Conservation (phyloP, 2,113 vertebrate genomes). For the Scytalopus superciliaris region DNA sequence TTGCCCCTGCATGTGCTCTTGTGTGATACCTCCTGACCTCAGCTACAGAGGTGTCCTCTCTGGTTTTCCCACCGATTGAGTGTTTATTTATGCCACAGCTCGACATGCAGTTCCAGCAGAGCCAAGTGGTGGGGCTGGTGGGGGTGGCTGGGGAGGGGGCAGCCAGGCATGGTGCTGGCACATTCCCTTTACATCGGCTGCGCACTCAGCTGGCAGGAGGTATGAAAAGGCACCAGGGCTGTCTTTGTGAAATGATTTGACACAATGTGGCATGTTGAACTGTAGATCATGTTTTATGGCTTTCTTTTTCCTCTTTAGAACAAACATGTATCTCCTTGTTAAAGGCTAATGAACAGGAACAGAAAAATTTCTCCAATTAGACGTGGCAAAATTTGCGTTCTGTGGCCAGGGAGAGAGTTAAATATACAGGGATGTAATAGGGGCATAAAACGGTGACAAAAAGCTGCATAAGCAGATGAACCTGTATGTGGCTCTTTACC, state of each 20-base stretch:
- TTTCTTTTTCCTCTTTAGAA: neutral
- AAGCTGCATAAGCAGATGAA: neutral
- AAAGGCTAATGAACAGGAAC: neutral
- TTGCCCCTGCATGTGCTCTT: neutral
- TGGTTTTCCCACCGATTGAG: accelerated
- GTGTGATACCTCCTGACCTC: neutral
- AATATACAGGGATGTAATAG: neutral
- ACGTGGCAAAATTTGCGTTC: neutral
- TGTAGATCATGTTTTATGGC: neutral
- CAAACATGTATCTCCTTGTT: neutral
- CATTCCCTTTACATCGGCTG: neutral
- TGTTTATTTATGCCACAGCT: neutral
- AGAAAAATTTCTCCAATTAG: neutral
- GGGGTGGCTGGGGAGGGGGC: neutral
- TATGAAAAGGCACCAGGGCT: neutral
- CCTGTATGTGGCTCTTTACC: neutral
- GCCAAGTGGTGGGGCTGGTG: neutral
- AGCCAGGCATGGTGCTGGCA: accelerated
- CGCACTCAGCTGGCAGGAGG: neutral
- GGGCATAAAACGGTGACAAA: neutral
- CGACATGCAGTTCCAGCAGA: accelerated
- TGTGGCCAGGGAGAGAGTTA: neutral
- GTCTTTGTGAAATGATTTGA: neutral
- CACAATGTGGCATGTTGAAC: accelerated
- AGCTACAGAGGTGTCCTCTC: neutral